Evolutionary conservation across 2,797 vertebrate genomes (phyloP).

Genomic region (Apodemus agrarius): DNA sequence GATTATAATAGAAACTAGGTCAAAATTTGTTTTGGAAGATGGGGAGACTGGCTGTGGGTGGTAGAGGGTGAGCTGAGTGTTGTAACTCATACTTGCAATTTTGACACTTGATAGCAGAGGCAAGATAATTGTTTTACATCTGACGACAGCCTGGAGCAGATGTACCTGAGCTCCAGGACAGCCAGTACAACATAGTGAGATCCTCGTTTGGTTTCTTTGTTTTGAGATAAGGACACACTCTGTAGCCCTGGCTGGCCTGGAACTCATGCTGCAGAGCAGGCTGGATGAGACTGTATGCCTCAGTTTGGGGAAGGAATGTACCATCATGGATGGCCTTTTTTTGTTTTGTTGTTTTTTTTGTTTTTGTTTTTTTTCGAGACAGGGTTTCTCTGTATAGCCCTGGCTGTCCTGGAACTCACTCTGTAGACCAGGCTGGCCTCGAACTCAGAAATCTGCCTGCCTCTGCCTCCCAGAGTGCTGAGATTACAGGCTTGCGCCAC

Average conservation of each 20-base stretch:
- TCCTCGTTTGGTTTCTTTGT: background rate
- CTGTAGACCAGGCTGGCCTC: too few relatives aligned
- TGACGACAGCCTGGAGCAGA: background rate
- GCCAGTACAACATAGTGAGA: background rate
- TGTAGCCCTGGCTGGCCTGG: background rate
- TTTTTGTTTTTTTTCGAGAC: too few relatives aligned
- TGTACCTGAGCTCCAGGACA: background rate
- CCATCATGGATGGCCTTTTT: too few relatives aligned
- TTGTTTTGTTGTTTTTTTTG: too few relatives aligned
- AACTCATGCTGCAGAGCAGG: background rate
- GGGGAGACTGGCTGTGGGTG: background rate
- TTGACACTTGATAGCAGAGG: background rate
- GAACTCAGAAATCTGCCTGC: too few relatives aligned
- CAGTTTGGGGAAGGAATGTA: background rate
- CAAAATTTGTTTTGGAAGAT: background rate
- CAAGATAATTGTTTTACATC: background rate
- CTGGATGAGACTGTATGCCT: background rate
- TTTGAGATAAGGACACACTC: background rate
- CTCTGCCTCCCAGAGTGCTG: too few relatives aligned
- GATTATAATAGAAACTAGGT: background rate
- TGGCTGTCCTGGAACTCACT: too few relatives aligned
- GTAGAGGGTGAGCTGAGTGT: background rate
- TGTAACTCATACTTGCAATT: background rate
- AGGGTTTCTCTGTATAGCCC: too few relatives aligned
- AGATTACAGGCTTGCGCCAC: too few relatives aligned